phyloP scores from a whole-genome alignment of 2,888 invertebrate species.

The Athalia circularis region DNA sequence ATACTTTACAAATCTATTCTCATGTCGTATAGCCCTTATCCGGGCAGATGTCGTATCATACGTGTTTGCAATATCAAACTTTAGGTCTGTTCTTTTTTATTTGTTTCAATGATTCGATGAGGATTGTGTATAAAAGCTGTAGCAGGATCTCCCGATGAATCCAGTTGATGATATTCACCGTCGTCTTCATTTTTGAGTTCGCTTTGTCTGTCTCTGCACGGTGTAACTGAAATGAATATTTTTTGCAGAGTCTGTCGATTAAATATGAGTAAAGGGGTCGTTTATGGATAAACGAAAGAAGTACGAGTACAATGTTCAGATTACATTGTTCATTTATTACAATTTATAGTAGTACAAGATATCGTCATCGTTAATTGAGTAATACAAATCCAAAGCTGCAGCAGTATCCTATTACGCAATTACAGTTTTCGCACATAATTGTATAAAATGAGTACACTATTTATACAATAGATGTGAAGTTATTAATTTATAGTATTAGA shows the following conservation, averaged over 20 bases:
- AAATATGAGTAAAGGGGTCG: neutral
- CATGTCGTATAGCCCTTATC: conserved; percentile 59
- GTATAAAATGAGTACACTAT: neutral
- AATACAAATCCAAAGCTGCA: conserved; percentile 29
- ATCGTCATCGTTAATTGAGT: neutral
- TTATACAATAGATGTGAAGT: neutral
- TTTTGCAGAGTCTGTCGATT: neutral
- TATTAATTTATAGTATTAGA: no score
- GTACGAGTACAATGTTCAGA: neutral
- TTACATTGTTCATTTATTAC: conserved; percentile 36
- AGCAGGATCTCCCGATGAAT: no score
- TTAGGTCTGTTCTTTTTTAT: conserved; percentile 54
- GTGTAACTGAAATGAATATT: neutral
- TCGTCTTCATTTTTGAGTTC: no score
- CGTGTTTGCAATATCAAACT: conserved; percentile 64
- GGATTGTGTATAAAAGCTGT: no score
- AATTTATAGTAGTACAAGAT: neutral
- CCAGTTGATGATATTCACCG: no score
- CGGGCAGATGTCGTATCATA: conserved; percentile 57
- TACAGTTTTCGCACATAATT: neutral
- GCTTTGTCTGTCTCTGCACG: no score
- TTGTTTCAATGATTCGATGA: conserved; percentile 56
- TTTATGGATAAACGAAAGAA: neutral
- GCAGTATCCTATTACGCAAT: neutral
- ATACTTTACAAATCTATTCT: conserved; percentile 50